Evolutionary conservation across 1,140 invertebrate genomes (phyloP), one percentile per base, ranked within the genome.

Genomic region (Adelges cooleyi): DNA sequence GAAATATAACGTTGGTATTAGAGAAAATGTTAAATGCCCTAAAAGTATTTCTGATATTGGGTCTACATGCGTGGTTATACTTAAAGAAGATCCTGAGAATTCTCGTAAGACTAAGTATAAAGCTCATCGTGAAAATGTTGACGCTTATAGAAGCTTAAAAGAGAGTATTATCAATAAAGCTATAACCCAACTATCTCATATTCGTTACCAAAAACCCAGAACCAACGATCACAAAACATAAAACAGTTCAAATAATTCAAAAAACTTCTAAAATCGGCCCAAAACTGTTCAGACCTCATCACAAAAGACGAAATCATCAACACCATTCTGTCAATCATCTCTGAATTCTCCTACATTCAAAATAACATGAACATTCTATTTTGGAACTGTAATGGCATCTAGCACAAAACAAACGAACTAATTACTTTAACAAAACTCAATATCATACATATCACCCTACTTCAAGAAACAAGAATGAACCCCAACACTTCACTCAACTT

Each of bases 1-100:
- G 18, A 67, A 44, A 52, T 42, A 68, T 40, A 27, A 48, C 8
- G 27, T n/a, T 48, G 53, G 50, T 36, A 25, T 49, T 66, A 66
- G 52, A 40, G 56, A 68, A 46, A 27, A 59, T 42, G 67, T 69
- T 27, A 56, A 42, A 20, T 65, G 52, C 42, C 67, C 68, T 20
- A 44, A 51, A 40, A 27, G 53, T 27, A 40, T 71, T 22, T 4
- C 49, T 17, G 18, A 68, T n/a, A n/a, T n/a, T n/a, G n/a, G n/a
- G n/a, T n/a, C n/a, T n/a, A n/a, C n/a, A n/a, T n/a, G n/a, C n/a
- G n/a, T n/a, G n/a, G n/a, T n/a, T n/a, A n/a, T n/a, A n/a, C n/a
- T n/a, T n/a, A n/a, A n/a, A n/a, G n/a, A n/a, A n/a, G n/a, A n/a
- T n/a, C n/a, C n/a, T n/a, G n/a, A n/a, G n/a, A n/a, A n/a, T n/a